phyloP scores from a whole-genome alignment of 2,888 invertebrate species.

The Heliconius erato region DNA sequence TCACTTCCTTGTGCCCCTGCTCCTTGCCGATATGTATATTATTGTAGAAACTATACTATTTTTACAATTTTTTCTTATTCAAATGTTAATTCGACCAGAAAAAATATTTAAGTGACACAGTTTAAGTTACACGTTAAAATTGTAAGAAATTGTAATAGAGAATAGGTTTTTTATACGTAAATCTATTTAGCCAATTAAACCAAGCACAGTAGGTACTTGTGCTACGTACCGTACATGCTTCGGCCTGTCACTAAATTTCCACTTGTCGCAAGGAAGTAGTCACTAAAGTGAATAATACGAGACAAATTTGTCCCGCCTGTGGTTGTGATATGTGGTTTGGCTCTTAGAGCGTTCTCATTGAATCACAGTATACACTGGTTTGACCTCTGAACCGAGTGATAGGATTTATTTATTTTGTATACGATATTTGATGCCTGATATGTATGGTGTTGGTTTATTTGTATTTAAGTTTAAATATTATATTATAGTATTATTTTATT shows the following conservation, averaged over 20 bases:
- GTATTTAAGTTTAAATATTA: too few relatives aligned
- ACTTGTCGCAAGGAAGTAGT: constrained; percentile 52
- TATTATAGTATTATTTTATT: too few relatives aligned
- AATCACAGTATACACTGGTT: constrained; percentile 45
- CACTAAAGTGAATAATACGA: constrained; percentile 56
- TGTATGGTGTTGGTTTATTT: neutral
- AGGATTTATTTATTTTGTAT: neutral
- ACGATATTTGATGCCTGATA: neutral
- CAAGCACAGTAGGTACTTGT: constrained; percentile 9
- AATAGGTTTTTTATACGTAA: neutral
- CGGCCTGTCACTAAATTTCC: constrained; percentile 49
- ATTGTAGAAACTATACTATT: too few relatives aligned
- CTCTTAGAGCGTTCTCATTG: constrained; percentile 51
- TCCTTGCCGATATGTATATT: too few relatives aligned
- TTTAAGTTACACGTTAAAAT: too few relatives aligned
- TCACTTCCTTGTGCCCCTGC: too few relatives aligned
- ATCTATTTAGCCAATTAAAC: constrained; percentile 13
- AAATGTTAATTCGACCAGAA: constrained; percentile 13
- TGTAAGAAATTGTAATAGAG: neutral
- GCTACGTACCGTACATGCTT: constrained; percentile 16
- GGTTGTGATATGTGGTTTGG: constrained; percentile 37
- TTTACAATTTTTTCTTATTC: neutral
- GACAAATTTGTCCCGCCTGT: constrained; percentile 50
- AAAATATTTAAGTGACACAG: too few relatives aligned
- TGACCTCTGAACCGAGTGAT: constrained; percentile 45